Percentiles rank a stretch among this genome's conserved stretches.
These are phyloP conservation scores for Thinocorus orbignyianus DNA, from an alignment of 2,113 vertebrate genomes.

Conservation along the genomic window DNA sequence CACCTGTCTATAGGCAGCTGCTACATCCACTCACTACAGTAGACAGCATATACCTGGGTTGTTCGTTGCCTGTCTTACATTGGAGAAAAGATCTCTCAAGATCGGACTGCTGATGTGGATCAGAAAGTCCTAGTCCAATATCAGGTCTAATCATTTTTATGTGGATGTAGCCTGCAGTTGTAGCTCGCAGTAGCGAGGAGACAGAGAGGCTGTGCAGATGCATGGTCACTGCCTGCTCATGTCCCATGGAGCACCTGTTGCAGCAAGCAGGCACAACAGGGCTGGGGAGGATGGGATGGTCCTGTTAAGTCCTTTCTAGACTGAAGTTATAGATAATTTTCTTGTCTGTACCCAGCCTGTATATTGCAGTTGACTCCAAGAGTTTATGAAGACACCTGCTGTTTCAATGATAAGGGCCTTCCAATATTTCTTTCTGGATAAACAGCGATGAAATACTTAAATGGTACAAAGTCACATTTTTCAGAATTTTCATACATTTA, in stretches of 20 bases:
- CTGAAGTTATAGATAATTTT: not conserved
- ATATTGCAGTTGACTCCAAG: not conserved
- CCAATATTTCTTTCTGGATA: not conserved
- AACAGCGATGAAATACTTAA: not conserved
- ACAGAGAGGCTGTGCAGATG: not conserved
- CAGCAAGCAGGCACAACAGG: rapidly evolving
- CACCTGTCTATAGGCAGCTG: not conserved
- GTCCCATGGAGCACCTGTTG: rapidly evolving
- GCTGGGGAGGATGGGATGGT: not conserved
- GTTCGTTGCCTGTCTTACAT: not conserved
- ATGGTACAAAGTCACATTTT: not conserved
- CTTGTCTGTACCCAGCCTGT: not conserved
- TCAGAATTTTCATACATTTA: not conserved
- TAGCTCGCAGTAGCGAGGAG: not conserved
- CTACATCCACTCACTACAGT: not conserved
- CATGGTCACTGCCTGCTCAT: not conserved
- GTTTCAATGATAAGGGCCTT: not conserved
- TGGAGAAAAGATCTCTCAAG: not conserved
- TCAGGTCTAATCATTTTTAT: not conserved
- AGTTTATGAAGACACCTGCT: not conserved
- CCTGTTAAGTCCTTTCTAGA: not conserved
- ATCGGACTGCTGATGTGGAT: not conserved
- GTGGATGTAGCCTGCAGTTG: not conserved
- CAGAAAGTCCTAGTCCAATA: not conserved
- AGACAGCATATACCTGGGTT: not conserved